phyloP scores from a whole-genome alignment of 2,113 vertebrate species.

The Melozone crissalis region DNA sequence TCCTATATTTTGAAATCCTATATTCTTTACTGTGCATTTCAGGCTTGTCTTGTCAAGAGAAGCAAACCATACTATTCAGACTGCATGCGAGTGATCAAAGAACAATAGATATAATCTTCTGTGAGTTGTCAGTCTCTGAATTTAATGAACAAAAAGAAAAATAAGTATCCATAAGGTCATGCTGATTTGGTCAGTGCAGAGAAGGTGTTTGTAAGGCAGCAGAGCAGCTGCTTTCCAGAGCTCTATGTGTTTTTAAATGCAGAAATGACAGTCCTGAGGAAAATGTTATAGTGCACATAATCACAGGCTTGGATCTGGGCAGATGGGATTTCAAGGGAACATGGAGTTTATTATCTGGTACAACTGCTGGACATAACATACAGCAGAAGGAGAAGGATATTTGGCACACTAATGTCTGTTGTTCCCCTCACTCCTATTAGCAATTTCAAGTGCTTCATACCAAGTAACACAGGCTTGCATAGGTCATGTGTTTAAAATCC shows the following conservation, averaged over 20 bases:
- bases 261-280: not conserved
- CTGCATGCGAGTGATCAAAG: not conserved
- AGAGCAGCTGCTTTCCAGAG: not conserved
- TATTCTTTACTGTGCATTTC: not conserved
- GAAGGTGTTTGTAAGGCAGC: not conserved
- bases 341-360: constrained; percentile 16
- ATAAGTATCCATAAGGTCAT: not conserved
- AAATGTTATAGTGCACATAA: not conserved
- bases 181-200: not conserved
- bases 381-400: not conserved
- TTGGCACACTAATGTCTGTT: constrained; percentile 13
- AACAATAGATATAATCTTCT: not conserved
- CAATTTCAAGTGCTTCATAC: not conserved
- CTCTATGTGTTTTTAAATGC: not conserved
- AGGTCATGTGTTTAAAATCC: not conserved
- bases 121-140: not conserved
- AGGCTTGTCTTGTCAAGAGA: not conserved
- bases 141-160: not conserved
- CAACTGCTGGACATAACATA: not conserved
- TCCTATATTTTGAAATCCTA: not conserved
- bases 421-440: not conserved
- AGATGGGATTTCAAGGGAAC: not conserved
- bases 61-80: not conserved
- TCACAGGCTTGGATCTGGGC: not conserved
- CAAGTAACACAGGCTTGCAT: not conserved